Base-by-base conservation (phyloP, 2,797 vertebrate species). In the Zalophus californianus region DNA sequence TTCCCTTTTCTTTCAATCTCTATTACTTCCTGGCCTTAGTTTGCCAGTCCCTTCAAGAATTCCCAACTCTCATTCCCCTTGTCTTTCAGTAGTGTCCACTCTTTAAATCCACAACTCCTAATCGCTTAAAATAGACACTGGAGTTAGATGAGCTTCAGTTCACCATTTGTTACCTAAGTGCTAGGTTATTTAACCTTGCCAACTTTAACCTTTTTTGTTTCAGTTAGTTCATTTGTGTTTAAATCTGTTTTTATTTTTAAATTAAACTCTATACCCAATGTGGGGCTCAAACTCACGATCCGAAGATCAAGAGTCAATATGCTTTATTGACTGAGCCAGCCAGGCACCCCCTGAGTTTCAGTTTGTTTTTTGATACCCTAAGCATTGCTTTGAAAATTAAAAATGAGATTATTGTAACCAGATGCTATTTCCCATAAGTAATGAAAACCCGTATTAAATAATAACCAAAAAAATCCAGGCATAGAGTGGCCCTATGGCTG, bases 371-470 rank as follows among this genome's bases (percentile, higher is more conserved):
- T 90, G 35, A 48, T 84, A 79, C 48, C 14, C 44, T 95, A 82
- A 91, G 13, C 64, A 70, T 75, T 68, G 20, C 78, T 95, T 86
- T 23, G 66, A 58, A 88, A 87, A 95, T 91, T 83, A 68, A 77
- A 48, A 94, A 56, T 90, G 83, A 75, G 60, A 64, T 85, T 52
- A 52, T 58, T 83, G 1, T 90, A 64, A 91, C 32, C 32, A 75
- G 52, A 79, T 72, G 35, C 14, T 64, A 73, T 79, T 92, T 41
- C 10, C 62, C 35, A 6, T 64, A 68, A 75, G 23, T 95, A 80
- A 77, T 68, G 58, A 96, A 95, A 94, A 56, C 82, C 21, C 4
- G 56, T 89, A 83, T 44, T 92, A 86, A 89, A 86, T 38, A 94
- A 60, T 73, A 94, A 88, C 44, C 23, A 32, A 50, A 84, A 84